A percentile compares a stretch with the other conserved stretches of the same genome.
These are phyloP conservation scores for Mycteria americana DNA, from an alignment of 2,797 vertebrate species.

Conservation along the genomic window DNA sequence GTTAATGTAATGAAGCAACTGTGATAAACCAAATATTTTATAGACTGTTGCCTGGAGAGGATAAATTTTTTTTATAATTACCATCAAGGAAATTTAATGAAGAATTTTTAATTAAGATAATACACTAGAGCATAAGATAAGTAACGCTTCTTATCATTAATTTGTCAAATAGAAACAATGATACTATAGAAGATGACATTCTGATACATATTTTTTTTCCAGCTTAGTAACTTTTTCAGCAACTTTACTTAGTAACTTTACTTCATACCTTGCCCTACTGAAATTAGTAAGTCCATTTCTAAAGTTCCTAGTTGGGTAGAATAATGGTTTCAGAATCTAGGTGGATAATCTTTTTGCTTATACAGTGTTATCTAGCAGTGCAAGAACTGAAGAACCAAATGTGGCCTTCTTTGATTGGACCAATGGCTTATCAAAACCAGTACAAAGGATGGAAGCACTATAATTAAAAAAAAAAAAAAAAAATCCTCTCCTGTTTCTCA, in stretches of 20 bases:
- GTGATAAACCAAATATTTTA: background rate
- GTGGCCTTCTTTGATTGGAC: background rate
- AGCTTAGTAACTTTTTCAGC: background rate
- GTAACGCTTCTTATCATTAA: background rate
- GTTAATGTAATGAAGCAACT: background rate
- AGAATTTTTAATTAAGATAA: background rate
- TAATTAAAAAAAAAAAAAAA: background rate
- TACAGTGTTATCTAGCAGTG: background rate
- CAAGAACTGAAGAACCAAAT: background rate
- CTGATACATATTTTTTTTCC: background rate
- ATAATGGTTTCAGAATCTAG: background rate
- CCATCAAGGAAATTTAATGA: conserved; percentile 3
- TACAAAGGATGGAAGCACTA: background rate
- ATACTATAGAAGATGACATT: background rate
- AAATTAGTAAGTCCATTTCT: background rate
- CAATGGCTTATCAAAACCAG: background rate
- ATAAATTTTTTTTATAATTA: background rate
- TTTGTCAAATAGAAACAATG: background rate
- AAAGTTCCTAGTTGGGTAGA: background rate
- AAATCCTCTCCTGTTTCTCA: background rate
- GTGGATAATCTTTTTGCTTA: background rate
- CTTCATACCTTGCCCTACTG: background rate
- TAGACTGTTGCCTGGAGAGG: background rate
- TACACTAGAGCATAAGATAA: background rate
- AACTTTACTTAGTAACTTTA: background rate